Conservation (phyloP, 2,888 invertebrate species). For the Lycocerus yunnanus region DNA sequence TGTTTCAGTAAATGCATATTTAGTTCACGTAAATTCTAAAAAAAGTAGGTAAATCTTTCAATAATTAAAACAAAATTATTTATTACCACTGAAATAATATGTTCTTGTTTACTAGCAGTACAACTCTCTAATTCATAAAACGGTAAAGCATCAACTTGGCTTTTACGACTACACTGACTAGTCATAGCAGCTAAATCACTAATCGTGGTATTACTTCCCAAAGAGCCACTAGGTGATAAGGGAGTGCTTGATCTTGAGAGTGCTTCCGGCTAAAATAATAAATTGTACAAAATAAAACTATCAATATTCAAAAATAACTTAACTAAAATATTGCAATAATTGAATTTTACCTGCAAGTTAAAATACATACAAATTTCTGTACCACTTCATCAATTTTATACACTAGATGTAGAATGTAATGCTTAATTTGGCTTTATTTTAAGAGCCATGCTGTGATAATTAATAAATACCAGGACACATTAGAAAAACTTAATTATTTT, state of each 20-base stretch:
- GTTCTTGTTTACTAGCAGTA: constrained; percentile 87
- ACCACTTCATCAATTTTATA: too few species aligned
- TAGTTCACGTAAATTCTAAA: constrained; percentile 80
- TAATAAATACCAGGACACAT: too few species aligned
- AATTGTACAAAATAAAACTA: background rate
- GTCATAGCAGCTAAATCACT: constrained; percentile 58
- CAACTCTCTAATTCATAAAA: constrained; percentile 84
- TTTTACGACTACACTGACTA: constrained; percentile 55
- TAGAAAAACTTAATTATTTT: too few species aligned
- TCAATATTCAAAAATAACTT: background rate
- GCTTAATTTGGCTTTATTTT: too few species aligned
- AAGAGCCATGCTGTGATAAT: too few species aligned
- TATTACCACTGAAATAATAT: constrained; percentile 79
- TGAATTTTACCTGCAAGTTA: background rate
- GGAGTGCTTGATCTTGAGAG: constrained; percentile 84
- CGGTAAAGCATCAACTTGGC: constrained; percentile 66
- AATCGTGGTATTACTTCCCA: constrained; percentile 53
- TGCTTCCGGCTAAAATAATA: constrained; percentile 76
- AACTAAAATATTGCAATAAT: background rate
- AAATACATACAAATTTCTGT: background rate
- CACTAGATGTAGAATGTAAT: too few species aligned
- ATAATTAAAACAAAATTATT: background rate
- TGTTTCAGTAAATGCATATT: constrained; percentile 81
- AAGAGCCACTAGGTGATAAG: constrained; percentile 71
- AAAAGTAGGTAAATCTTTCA: constrained; percentile 10